phyloP scores from a whole-genome alignment of 2,113 vertebrate genomes.

The Apteryx mantelli region DNA sequence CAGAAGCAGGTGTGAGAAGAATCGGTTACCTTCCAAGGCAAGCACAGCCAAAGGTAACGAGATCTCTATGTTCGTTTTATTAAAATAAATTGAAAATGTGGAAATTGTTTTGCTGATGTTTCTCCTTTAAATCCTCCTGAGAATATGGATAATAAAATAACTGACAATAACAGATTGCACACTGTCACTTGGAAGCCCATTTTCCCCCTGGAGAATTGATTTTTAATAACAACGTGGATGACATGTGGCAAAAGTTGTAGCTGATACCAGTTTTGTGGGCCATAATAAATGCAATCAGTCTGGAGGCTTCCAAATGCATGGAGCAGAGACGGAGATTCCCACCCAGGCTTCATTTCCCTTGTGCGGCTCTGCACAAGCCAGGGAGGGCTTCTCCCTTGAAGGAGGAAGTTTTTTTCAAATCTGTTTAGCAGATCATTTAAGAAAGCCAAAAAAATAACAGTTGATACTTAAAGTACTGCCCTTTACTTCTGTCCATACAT shows the following conservation, averaged over 20 bases:
- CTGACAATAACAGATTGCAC: constrained; percentile 79
- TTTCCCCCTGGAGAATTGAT: constrained; percentile 74
- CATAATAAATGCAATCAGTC: constrained; percentile 75
- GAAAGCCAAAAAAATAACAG: not conserved
- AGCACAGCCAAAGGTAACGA: not conserved
- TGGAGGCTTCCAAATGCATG: constrained; percentile 31
- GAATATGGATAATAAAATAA: constrained; percentile 72
- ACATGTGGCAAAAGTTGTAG: constrained; percentile 75
- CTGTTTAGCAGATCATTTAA: not conserved
- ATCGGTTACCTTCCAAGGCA: not conserved
- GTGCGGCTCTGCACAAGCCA: not conserved
- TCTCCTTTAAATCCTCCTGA: constrained; percentile 58
- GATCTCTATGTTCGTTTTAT: not conserved
- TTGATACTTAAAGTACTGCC: not conserved
- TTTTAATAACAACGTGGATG: constrained; percentile 81
- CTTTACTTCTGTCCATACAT: not conserved
- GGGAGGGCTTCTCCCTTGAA: not conserved
- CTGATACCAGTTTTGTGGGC: constrained; percentile 76
- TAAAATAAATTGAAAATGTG: not conserved
- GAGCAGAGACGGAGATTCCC: constrained; percentile 15
- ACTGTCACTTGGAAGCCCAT: constrained; percentile 61
- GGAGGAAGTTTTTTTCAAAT: not conserved
- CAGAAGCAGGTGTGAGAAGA: not conserved
- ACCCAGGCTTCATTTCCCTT: constrained; percentile 18
- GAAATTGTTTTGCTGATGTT: constrained; percentile 73